Evolutionary conservation across 2,797 vertebrate genomes (phyloP).

Genomic region (Anguilla obscura): DNA sequence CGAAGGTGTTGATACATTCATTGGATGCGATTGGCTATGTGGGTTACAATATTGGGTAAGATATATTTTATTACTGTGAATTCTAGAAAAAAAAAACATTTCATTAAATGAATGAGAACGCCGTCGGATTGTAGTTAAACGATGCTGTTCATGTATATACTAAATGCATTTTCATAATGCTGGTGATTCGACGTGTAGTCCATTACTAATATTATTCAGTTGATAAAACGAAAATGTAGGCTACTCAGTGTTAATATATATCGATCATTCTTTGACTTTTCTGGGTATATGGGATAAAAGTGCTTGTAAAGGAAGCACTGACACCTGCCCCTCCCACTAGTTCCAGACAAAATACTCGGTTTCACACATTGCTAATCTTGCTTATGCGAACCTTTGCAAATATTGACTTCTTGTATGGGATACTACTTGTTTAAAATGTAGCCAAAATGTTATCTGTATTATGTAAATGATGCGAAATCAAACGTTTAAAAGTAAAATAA

Average conservation of each 20-base stretch:
- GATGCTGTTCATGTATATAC: neutral
- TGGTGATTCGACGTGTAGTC: neutral
- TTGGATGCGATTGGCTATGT: neutral
- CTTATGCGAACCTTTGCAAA: neutral
- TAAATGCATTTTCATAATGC: neutral
- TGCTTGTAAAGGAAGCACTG: neutral
- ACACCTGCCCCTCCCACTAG: slow-evolving; percentile 19
- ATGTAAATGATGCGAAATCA: neutral
- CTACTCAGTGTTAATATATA: neutral
- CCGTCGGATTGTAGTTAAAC: neutral
- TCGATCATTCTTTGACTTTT: neutral
- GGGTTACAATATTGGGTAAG: neutral
- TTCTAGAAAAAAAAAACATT: neutral
- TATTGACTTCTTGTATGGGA: too few species aligned
- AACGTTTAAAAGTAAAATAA: neutral
- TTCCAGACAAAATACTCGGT: slow-evolving; percentile 9
- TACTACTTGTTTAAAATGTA: neutral
- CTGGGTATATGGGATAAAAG: neutral
- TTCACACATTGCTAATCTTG: neutral
- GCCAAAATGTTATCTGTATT: neutral
- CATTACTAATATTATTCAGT: neutral
- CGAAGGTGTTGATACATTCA: neutral
- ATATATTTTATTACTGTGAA: neutral
- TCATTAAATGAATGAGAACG: neutral
- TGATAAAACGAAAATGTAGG: neutral